Evolutionary conservation across 2,797 vertebrate species (phyloP).

Genomic region (Ctenopoma kingsleyae): DNA sequence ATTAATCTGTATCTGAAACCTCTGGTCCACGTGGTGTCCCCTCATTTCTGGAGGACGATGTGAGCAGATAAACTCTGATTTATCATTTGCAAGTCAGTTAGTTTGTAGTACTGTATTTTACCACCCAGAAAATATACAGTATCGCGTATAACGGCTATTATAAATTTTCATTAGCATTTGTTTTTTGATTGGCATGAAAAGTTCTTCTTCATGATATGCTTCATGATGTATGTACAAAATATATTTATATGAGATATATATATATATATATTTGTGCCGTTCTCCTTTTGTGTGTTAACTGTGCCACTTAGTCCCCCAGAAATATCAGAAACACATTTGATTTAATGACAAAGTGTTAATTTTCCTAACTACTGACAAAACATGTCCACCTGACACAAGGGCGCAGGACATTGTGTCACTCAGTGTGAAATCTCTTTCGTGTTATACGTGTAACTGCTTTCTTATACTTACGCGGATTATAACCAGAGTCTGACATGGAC

Average conservation of each 20-base stretch:
- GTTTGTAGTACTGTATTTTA: accelerated
- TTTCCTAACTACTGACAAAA: not conserved
- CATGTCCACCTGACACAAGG: not conserved
- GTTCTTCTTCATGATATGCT: not conserved
- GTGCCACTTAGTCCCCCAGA: no score
- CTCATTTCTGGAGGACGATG: not conserved
- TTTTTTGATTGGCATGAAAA: no score
- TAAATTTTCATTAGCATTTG: not conserved
- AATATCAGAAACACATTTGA: no score
- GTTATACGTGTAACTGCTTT: slow-evolving; percentile 6
- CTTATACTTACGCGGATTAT: not conserved
- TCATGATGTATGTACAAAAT: not conserved
- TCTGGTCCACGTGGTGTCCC: slow-evolving; percentile 12
- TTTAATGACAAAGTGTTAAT: no score
- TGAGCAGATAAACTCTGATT: not conserved
- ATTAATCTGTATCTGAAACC: not conserved
- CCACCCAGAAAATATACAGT: no score
- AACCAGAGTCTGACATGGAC: not conserved
- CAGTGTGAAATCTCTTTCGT: not conserved
- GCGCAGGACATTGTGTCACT: not conserved
- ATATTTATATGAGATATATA: no score
- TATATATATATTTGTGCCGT: no score
- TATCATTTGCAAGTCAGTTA: not conserved
- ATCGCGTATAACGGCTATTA: not conserved
- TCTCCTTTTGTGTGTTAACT: no score